phyloP scores from a whole-genome alignment of 1,140 invertebrate species.

The Pogonomyrmex californicus region DNA sequence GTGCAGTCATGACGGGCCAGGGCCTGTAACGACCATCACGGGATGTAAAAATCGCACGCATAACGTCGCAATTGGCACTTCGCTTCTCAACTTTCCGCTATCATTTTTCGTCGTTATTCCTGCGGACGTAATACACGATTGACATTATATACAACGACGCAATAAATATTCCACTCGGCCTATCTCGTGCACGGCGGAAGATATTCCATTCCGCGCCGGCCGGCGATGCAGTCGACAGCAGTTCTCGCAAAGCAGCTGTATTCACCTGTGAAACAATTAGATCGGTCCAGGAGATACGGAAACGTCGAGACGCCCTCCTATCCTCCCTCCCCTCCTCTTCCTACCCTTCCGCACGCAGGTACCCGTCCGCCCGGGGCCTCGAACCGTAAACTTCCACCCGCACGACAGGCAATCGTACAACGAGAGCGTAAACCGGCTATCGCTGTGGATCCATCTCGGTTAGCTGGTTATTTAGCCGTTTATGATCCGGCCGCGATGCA shows the following conservation, averaged over 20 bases:
- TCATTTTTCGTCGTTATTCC: neutral
- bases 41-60: neutral
- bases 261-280: conserved; percentile 82
- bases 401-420: conserved; percentile 58
- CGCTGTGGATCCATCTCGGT: conserved; percentile 81
- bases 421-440: conserved; percentile 77
- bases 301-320: conserved; percentile 69
- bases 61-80: neutral
- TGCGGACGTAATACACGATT: conserved; percentile 43
- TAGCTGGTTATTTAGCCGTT: conserved; percentile 83
- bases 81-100: neutral
- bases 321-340: conserved; percentile 24
- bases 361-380: neutral
- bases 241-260: conserved; percentile 63
- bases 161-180: conserved; percentile 35
- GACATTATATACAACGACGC: conserved; percentile 59
- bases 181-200: conserved; percentile 35
- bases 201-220: conserved; percentile 54
- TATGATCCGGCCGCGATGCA: conserved; percentile 80
- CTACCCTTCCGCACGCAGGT: conserved; percentile 21
- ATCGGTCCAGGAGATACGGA: conserved; percentile 77
- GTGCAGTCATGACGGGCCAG: neutral
- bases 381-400: conserved; percentile 40
- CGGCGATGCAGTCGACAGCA: conserved; percentile 29
- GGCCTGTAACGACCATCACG: neutral